phyloP scores from a whole-genome alignment of 2,888 invertebrate species.

The Drosophila antonietae region DNA sequence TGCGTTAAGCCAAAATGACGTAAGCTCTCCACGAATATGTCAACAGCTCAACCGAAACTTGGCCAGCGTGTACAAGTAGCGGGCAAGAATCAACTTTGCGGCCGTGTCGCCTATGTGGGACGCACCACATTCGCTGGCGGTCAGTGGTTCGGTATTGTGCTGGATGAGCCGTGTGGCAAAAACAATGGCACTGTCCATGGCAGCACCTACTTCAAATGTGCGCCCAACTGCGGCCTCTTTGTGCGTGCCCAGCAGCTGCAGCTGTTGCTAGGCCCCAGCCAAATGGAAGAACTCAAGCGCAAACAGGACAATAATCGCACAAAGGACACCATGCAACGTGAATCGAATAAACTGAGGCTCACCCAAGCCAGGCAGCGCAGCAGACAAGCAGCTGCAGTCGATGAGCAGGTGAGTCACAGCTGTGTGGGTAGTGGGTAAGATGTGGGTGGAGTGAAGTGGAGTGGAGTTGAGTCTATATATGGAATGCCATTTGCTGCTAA shows the following conservation, averaged over 20 bases:
- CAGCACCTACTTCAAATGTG: slow-evolving; percentile 96
- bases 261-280: slow-evolving; percentile 86
- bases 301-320: slow-evolving; percentile 37
- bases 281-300: slow-evolving; percentile 12
- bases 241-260: slow-evolving; percentile 91
- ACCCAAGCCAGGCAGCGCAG: slow-evolving; percentile 23
- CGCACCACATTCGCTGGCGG: slow-evolving; percentile 95
- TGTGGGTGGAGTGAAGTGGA: not conserved
- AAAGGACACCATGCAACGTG: slow-evolving; percentile 61
- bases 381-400: slow-evolving; percentile 25
- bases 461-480: not conserved
- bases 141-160: slow-evolving; percentile 96
- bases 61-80: slow-evolving; percentile 82
- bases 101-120: slow-evolving; percentile 95
- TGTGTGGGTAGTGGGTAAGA: not conserved
- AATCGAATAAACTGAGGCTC: slow-evolving; percentile 37
- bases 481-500: not conserved
- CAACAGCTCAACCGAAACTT: slow-evolving; percentile 66
- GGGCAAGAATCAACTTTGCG: slow-evolving; percentile 92
- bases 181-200: slow-evolving; percentile 98
- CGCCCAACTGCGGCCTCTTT: slow-evolving; percentile 97
- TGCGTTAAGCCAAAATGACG: slow-evolving; percentile 64
- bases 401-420: slow-evolving; percentile 56
- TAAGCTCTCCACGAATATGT: slow-evolving; percentile 66
- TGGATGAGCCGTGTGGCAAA: slow-evolving; percentile 97